phyloP scores from a whole-genome alignment of 2,113 vertebrate species.

The Xerus inauris region DNA sequence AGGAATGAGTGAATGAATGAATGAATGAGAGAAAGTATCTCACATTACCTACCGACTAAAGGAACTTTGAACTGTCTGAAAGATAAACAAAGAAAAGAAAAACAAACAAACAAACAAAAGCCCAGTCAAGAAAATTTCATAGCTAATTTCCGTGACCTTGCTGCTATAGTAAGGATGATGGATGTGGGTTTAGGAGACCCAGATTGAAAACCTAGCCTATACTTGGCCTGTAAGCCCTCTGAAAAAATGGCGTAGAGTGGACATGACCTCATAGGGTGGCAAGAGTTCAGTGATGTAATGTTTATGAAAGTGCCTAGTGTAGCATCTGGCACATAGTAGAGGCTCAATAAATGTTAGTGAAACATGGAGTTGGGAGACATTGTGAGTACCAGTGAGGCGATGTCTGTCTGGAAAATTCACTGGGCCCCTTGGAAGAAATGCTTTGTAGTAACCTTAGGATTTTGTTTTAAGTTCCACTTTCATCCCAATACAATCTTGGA shows the following conservation, averaged over 20 bases:
- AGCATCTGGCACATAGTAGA: no score
- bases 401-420: neutral
- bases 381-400: neutral
- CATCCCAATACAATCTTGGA: neutral
- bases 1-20: neutral
- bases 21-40: neutral
- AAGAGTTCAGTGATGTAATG: neutral
- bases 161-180: fast-evolving
- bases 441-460: neutral
- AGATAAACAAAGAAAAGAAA: neutral
- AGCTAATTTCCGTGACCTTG: neutral
- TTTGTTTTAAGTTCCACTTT: neutral
- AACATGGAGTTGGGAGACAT: neutral
- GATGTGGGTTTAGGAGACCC: neutral
- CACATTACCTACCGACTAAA: neutral
- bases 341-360: neutral
- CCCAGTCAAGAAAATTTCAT: neutral
- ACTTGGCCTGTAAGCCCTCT: no score
- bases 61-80: neutral
- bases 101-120: neutral
- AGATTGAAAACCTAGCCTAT: neutral
- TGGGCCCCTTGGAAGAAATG: neutral
- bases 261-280: neutral
- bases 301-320: neutral
- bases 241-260: neutral